Conservation (phyloP, 2,113 vertebrate genomes). For the Brachionichthys hirsutus region DNA sequence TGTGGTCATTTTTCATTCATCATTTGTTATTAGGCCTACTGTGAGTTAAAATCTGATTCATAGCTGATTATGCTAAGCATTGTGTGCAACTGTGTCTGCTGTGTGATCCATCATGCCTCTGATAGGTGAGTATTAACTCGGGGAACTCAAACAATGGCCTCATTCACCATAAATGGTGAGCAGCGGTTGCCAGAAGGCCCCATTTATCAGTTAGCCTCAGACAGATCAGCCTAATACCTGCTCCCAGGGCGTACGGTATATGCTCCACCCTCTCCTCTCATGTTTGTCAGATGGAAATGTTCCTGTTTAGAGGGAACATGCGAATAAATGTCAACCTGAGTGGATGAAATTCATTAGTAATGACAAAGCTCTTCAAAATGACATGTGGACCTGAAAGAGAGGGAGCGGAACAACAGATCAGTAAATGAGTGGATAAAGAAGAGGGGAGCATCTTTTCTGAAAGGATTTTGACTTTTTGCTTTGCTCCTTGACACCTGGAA, state of each 20-base stretch:
- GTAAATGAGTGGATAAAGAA: constrained; percentile 13
- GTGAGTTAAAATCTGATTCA: constrained; percentile 30
- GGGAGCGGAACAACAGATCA: neutral
- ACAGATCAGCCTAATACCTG: constrained; percentile 40
- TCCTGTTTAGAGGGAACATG: neutral
- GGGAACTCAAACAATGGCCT: constrained; percentile 3
- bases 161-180: constrained; percentile 38
- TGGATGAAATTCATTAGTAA: constrained; percentile 33
- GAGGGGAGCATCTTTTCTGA: neutral
- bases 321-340: constrained; percentile 36
- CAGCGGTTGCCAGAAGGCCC: constrained; percentile 33
- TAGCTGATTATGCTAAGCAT: neutral
- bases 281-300: constrained; percentile 38
- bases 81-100: constrained; percentile 4
- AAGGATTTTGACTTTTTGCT: constrained; percentile 16
- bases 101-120: constrained; percentile 28
- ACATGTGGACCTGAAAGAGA: constrained; percentile 37
- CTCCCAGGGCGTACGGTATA: constrained; percentile 29
- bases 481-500: neutral
- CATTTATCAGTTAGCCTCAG: constrained; percentile 47
- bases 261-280: neutral
- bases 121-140: constrained; percentile 15
- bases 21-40: constrained; percentile 48
- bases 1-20: constrained; percentile 55
- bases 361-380: constrained; percentile 51